Evolutionary conservation across 2,113 vertebrate species (phyloP).

Genomic region (Amphiprion ocellaris): DNA sequence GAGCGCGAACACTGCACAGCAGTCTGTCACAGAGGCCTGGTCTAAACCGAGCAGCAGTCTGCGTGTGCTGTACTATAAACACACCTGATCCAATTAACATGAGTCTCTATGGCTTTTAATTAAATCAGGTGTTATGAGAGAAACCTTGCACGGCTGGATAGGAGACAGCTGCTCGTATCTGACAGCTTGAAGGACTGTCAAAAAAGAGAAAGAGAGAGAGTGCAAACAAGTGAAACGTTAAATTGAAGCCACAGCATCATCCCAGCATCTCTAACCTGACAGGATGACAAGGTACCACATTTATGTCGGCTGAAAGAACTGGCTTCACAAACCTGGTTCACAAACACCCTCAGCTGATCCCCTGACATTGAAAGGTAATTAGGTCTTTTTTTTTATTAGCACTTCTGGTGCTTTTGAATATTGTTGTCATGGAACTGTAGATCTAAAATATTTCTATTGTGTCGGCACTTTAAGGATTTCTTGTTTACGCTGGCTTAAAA

Average conservation of each 20-base stretch:
- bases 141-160: neutral
- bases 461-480: neutral
- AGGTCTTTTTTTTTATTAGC: neutral
- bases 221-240: neutral
- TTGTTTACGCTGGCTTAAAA: neutral
- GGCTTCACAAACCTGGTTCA: neutral
- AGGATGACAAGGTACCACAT: neutral
- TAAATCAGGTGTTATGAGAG: slow-evolving; percentile 13
- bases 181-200: neutral
- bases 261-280: neutral
- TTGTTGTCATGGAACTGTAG: neutral
- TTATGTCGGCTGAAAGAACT: neutral
- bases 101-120: slow-evolving; percentile 31
- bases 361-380: neutral
- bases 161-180: neutral
- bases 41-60: neutral
- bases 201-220: neutral
- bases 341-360: neutral
- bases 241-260: neutral
- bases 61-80: neutral
- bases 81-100: slow-evolving; percentile 30
- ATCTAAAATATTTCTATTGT: neutral
- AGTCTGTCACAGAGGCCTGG: neutral
- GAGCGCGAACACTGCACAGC: slow-evolving; percentile 23
- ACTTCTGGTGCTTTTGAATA: neutral